These are phyloP conservation scores for Phodopus roborovskii DNA, from an alignment of 2,113 vertebrate species.

Conservation along the genomic window DNA sequence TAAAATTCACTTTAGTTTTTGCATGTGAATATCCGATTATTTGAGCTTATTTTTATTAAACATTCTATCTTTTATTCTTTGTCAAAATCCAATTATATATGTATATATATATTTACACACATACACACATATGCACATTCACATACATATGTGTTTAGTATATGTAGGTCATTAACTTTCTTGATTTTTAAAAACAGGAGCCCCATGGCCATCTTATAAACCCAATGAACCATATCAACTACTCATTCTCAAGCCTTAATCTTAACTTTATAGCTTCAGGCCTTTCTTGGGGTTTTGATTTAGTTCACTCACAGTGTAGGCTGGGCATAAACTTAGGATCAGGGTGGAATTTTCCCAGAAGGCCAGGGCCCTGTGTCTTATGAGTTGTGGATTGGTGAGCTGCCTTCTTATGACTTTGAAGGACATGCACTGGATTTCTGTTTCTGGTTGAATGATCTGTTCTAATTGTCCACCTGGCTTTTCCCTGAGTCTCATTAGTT, in stretches of 20 bases:
- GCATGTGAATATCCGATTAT: neutral
- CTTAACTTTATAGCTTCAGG: neutral
- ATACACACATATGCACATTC: too few species aligned
- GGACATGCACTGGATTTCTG: neutral
- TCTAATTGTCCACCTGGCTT: neutral
- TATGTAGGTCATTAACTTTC: neutral
- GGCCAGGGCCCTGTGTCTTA: neutral
- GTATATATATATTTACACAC: too few species aligned
- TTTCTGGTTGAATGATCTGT: neutral
- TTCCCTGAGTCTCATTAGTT: neutral
- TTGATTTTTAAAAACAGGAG: slow-evolving; percentile 5
- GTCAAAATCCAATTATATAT: neutral
- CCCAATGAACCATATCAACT: neutral
- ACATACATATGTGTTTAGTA: neutral
- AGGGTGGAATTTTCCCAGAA: neutral
- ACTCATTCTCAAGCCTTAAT: neutral
- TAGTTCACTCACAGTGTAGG: neutral
- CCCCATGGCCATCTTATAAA: neutral
- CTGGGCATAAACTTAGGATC: neutral
- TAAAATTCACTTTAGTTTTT: slow-evolving; percentile 23
- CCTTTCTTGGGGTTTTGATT: neutral
- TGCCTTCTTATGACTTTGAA: neutral
- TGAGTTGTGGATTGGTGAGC: neutral
- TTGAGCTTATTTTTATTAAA: neutral
- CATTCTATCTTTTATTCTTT: slow-evolving; percentile 1